These are phyloP conservation scores for Latrodectus hesperus DNA, from an alignment of 2,888 invertebrate genomes.

Conservation along the genomic window DNA sequence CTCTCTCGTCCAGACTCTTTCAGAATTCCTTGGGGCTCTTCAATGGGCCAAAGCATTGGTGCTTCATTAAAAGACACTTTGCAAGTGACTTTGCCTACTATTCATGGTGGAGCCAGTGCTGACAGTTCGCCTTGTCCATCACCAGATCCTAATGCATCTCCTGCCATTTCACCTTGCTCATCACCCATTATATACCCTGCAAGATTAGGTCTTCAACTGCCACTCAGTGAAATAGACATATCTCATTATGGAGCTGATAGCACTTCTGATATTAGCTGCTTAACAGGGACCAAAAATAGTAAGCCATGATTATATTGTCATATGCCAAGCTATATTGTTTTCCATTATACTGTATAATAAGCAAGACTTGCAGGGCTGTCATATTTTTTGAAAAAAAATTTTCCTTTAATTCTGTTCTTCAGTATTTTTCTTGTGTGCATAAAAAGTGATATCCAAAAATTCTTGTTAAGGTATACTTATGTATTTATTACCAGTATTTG, in stretches of 20 bases:
- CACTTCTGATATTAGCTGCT: constrained; percentile 28
- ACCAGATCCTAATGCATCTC: constrained; percentile 59
- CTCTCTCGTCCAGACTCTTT: constrained; percentile 42
- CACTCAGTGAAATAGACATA: constrained; percentile 47
- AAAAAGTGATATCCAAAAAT: not conserved
- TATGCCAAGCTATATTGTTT: too few species aligned
- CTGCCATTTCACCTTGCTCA: constrained; percentile 76
- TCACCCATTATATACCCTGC: constrained; percentile 71
- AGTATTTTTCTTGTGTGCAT: not conserved
- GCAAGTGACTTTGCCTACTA: constrained; percentile 69
- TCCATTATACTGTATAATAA: too few species aligned
- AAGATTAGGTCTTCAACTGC: constrained; percentile 29
- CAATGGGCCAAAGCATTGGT: constrained; percentile 69
- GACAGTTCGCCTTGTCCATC: constrained; percentile 70
- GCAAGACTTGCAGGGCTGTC: too few species aligned
- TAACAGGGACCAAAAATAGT: constrained; percentile 67
- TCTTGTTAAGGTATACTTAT: not conserved
- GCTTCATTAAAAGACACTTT: constrained; percentile 68
- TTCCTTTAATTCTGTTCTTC: too few species aligned
- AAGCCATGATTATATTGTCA: not conserved
- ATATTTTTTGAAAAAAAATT: too few species aligned
- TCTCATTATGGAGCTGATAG: constrained; percentile 40
- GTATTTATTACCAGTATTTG: not conserved
- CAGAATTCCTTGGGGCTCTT: constrained; percentile 68
- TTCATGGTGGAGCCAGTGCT: constrained; percentile 68